Percentiles rank a stretch among this genome's conserved stretches.
Evolutionary conservation across 2,797 vertebrate species (phyloP).

Genomic region (Aldrovandia affinis): DNA sequence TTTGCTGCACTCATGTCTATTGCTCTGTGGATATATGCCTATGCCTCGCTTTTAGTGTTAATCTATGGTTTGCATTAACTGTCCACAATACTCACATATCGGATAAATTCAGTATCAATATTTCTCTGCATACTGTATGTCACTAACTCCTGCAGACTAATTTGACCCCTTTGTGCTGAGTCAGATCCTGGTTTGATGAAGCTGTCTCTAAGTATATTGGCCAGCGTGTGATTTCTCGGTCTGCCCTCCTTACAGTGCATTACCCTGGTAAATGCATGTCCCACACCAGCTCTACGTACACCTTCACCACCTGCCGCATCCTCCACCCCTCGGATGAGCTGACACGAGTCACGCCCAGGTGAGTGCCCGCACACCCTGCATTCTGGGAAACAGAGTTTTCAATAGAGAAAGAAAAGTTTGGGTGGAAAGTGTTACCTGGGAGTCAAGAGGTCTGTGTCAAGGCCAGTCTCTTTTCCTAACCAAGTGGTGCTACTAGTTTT

Average conservation of each 20-base stretch:
- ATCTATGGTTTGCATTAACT: neutral
- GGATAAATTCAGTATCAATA: no score
- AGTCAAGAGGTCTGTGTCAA: neutral
- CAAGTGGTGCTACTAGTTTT: neutral
- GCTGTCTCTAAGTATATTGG: constrained; percentile 58
- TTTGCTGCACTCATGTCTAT: neutral
- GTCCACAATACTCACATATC: neutral
- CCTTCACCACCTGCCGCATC: constrained; percentile 97
- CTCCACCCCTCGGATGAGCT: constrained; percentile 95
- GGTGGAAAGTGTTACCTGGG: neutral
- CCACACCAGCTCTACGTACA: constrained; percentile 98
- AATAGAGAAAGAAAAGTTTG: neutral
- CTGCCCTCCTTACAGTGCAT: constrained; percentile 74
- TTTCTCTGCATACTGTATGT: no score
- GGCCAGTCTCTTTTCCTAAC: neutral
- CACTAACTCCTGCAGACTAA: no score
- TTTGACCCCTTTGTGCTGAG: no score
- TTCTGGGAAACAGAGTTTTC: neutral
- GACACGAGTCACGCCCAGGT: constrained; percentile 95
- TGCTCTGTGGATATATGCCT: neutral
- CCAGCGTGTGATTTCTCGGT: constrained; percentile 68
- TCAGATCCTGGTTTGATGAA: constrained; percentile 32
- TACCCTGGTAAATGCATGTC: constrained; percentile 98
- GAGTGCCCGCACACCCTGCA: constrained; percentile 39
- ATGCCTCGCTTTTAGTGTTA: neutral